Conservation (phyloP, 1,140 invertebrate species). For the Mya arenaria region DNA sequence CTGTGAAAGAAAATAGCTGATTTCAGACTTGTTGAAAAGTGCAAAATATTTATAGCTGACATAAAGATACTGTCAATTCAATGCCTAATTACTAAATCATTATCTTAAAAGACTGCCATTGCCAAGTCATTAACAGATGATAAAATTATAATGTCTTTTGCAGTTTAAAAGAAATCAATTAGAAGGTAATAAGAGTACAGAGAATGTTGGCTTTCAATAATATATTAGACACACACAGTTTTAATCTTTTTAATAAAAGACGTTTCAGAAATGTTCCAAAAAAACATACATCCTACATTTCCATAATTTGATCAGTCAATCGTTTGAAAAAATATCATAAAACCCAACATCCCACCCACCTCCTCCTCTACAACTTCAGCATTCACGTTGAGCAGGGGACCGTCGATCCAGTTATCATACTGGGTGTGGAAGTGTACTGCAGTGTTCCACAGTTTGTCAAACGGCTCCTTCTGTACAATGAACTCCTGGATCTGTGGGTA, state of each 20-base stretch:
- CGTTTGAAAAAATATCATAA: neutral
- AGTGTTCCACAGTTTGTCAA: constrained; percentile 95
- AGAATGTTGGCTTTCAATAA: no score
- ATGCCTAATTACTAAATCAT: no score
- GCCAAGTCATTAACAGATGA: no score
- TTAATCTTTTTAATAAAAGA: no score
- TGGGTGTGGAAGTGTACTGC: constrained; percentile 92
- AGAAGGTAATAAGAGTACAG: no score
- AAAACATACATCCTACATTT: neutral
- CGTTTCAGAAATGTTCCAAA: neutral
- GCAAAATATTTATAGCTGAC: no score
- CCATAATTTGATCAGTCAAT: neutral
- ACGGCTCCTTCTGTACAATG: constrained; percentile 90
- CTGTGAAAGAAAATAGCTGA: constrained; percentile 62
- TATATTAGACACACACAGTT: no score
- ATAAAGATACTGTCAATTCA: no score
- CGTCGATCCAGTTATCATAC: constrained; percentile 85
- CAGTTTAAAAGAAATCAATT: no score
- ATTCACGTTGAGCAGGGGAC: constrained; percentile 90
- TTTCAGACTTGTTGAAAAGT: no score
- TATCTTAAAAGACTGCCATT: no score
- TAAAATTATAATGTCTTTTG: no score
- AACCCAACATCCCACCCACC: constrained; percentile 64
- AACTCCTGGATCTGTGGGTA: constrained; percentile 90
- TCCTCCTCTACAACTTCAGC: constrained; percentile 90